Conservation (phyloP, 2,113 vertebrate species). For the Zapus hudsonius region DNA sequence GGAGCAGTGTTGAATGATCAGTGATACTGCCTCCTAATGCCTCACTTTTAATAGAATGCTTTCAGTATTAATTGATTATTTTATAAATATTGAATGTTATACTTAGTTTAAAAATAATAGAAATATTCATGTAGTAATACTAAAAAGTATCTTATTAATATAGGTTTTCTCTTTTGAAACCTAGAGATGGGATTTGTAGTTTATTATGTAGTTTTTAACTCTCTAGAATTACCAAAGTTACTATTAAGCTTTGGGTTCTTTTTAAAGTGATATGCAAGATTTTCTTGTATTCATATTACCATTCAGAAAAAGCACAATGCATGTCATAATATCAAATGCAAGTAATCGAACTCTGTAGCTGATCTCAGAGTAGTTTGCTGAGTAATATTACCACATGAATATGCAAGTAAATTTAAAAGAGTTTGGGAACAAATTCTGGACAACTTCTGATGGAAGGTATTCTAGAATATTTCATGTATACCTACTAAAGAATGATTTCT, state of each 20-base stretch:
- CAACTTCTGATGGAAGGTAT: neutral
- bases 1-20: conserved; percentile 11
- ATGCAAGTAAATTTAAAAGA: neutral
- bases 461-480: neutral
- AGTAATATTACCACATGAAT: neutral
- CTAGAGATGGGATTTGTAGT: neutral
- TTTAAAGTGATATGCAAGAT: neutral
- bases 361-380: neutral
- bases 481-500: neutral
- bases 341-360: neutral
- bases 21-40: neutral
- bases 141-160: neutral
- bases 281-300: conserved; percentile 13
- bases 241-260: conserved; percentile 9
- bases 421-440: neutral
- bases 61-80: neutral
- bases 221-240: neutral
- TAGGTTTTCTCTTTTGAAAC: neutral
- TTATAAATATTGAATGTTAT: conserved; percentile 29
- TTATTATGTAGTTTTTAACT: conserved; percentile 7
- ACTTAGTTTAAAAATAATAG: neutral
- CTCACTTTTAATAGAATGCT: conserved; percentile 2
- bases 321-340: neutral
- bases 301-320: neutral
- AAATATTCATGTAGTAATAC: neutral